Evolutionary conservation across 2,113 vertebrate species (phyloP), one percentile per base, ranked within the genome.

Genomic region (Esox niger): DNA sequence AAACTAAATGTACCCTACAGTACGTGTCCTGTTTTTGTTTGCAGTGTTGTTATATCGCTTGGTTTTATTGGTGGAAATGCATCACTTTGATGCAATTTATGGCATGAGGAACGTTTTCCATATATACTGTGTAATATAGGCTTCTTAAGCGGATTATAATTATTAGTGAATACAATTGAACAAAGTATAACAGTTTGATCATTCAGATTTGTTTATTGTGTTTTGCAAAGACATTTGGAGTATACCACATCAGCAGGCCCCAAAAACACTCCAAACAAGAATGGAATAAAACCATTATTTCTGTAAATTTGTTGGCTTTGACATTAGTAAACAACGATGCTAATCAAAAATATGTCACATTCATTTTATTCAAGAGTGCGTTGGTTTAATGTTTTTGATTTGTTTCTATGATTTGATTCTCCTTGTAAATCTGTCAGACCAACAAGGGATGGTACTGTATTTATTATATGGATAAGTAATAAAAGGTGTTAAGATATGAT

Each of bases 161-260:
- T 4, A 43, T 15, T 43, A 15, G 3, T 17, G 3, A 43, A 43
- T 43, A 43, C 38, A 58, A 31, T 17, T 26, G 26, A 21, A 59
- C 27, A 17, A 30, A 29, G 2, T 31, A 59, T 59, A 15, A 8
- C 26, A 52, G 57, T 62, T 23, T 38, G 35, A 43, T n/a, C 38
- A 66, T 66, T 8, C 21, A 62, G 15, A 52, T 46, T 23, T 27
- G 43, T 27, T 52, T 9, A 58, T 67, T 15, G 23, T 46, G n/a
- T 58, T 62, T 27, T 47, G 25, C 35, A 11, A 56, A 47, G 62
- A 1, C 52, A 20, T 67, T 46, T 70, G 26, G 55, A 29, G n/a
- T 55, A 33, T 6, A 10, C 31, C 47, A 5, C 47, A 49, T 49
- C n/a, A 49, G 35, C 15, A 23, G 20, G 47, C n/a, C 47, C n/a